phyloP scores from a whole-genome alignment of 2,797 vertebrate species.

The Phrynocephalus guinanensis region DNA sequence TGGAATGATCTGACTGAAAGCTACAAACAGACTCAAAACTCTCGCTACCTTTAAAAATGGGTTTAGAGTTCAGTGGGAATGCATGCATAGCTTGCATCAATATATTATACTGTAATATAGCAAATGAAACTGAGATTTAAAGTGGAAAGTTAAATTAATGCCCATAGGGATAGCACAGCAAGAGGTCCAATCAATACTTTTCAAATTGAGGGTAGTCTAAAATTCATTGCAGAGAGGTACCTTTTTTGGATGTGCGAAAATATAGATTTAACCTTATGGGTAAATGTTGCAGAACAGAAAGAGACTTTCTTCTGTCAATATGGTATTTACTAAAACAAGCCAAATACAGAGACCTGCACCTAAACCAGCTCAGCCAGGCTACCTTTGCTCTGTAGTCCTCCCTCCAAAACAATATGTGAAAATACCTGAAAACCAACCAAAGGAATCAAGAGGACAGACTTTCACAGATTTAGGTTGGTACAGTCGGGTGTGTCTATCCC shows the following conservation, averaged over 20 bases:
- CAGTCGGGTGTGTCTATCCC: no score
- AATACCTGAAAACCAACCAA: no score
- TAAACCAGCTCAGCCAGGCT: not conserved
- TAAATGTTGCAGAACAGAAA: not conserved
- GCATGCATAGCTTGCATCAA: slow-evolving; percentile 51
- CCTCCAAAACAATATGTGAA: no score
- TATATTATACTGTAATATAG: slow-evolving; percentile 56
- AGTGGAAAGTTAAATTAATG: slow-evolving; percentile 59
- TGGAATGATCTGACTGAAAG: slow-evolving; percentile 60
- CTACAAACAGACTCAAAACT: not conserved
- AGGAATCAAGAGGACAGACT: no score
- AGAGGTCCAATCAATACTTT: slow-evolving; percentile 53
- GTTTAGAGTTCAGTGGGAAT: slow-evolving; percentile 48
- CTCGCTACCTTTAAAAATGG: slow-evolving; percentile 10
- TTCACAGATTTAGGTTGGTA: no score
- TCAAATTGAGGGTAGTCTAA: slow-evolving; percentile 48
- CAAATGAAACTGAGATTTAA: slow-evolving; percentile 63
- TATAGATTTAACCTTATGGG: slow-evolving; percentile 26
- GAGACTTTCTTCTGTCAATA: not conserved
- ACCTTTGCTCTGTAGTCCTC: no score
- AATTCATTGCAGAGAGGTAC: slow-evolving; percentile 30
- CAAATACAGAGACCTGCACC: not conserved
- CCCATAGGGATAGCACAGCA: slow-evolving; percentile 52
- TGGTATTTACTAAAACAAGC: not conserved
- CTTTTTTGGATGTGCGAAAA: slow-evolving; percentile 4